Base-by-base conservation (phyloP, 2,888 invertebrate species). In the Athalia rosae region DNA sequence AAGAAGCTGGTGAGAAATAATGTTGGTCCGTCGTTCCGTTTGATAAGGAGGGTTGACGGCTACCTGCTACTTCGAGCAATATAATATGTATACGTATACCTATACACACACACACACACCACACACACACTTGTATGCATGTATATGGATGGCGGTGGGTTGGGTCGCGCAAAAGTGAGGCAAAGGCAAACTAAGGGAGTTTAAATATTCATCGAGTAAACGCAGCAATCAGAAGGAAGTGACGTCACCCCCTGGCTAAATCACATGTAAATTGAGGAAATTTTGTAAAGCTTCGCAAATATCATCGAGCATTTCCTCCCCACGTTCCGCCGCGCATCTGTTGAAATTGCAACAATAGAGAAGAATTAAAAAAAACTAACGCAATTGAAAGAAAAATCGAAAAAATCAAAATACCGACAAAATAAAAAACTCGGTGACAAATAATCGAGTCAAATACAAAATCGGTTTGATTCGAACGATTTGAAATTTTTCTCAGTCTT, bases 191-290 rank as follows among this genome's bases (percentile, higher is more conserved):
- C 71, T 58, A 28, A 71, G n/a, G 58, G 43, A 13, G 71, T 45
- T 71, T 71, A 71, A 71, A 71, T 71, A 71, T 71, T 58, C 71
- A 71, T 71, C 9, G 58, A 58, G 53, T 67, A 67, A 67, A 53
- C 67, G 67, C 67, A 41, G 67, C 67, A 67, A 67, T 67, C 67
- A 67, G 56, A 45, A 56, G 69, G 58, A 56, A 58, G 45, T 13
- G 71, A 71, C 58, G 71, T 43, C 15, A 28, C 28, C 11, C 59
- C 9, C 62, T 41, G 53, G 47, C 43, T 43, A 43, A 69, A 56
- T 43, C 56, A n/a, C 53, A 69, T 69, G 69, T 13, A 28, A 56
- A 41, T 69, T 15, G 53, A 3, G n/a, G 6, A 66, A 66, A 53
- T 11, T 66, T 66, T 48, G 50, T 15, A 50, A 50, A 66, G 28